A percentile compares a stretch with the other conserved stretches of the same genome.
Evolutionary conservation across 2,888 invertebrate species (phyloP).

Genomic region (Lampropteryx suffumata): DNA sequence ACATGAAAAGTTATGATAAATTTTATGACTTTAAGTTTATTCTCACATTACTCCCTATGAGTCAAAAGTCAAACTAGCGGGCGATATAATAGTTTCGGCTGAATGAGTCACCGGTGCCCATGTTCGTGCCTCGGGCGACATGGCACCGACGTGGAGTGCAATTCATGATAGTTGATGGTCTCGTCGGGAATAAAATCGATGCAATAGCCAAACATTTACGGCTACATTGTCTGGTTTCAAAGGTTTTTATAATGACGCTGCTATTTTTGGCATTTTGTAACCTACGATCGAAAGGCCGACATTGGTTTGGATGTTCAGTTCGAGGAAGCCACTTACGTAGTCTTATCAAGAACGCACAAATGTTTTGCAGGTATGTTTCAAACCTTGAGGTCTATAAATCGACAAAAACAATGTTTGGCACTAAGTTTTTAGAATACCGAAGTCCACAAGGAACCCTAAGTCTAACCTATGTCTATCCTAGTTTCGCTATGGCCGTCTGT

Average conservation of each 20-base stretch:
- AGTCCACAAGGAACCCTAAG: too few relatives aligned
- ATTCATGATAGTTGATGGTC: conserved; percentile 47
- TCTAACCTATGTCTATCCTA: too few relatives aligned
- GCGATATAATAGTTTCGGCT: conserved; percentile 24
- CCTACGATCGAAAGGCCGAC: too few relatives aligned
- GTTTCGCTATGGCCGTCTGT: too few relatives aligned
- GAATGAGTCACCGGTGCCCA: conserved; percentile 47
- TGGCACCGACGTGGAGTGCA: conserved; percentile 62
- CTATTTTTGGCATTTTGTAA: too few relatives aligned
- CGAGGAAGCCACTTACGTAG: too few relatives aligned
- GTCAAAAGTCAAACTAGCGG: conserved; percentile 16
- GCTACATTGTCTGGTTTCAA: conserved; percentile 5
- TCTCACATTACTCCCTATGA: conserved; percentile 8
- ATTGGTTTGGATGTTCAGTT: too few relatives aligned
- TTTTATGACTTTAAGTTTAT: conserved; percentile 5
- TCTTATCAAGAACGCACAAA: too few relatives aligned
- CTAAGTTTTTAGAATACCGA: too few relatives aligned
- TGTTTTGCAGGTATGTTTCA: too few relatives aligned
- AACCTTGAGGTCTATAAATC: too few relatives aligned
- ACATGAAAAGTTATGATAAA: conserved; percentile 2
- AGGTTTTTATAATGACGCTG: neutral
- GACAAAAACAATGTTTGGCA: too few relatives aligned
- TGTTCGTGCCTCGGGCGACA: conserved; percentile 58
- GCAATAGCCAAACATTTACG: conserved; percentile 19
- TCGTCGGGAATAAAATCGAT: conserved; percentile 46